Evolutionary conservation across 2,113 vertebrate genomes (phyloP).

Genomic region (Lynx canadensis): DNA sequence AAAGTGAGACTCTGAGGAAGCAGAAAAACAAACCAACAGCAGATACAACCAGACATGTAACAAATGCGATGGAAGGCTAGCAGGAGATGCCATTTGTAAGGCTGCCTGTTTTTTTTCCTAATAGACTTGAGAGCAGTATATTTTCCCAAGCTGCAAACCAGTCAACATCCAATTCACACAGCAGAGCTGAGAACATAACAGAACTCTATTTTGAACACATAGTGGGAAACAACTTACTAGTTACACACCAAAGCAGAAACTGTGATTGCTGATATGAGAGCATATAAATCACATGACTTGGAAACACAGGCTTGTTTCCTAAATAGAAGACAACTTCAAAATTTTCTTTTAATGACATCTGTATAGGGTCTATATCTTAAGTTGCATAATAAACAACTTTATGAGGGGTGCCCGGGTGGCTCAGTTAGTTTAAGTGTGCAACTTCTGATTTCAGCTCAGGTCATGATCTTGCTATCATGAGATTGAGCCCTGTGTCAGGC

Average conservation of each 20-base stretch:
- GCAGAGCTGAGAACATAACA: background rate
- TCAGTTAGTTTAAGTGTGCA: too few relatives aligned
- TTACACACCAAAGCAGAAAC: background rate
- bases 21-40: slow-evolving; percentile 54
- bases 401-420: too few relatives aligned
- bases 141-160: background rate
- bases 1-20: slow-evolving; percentile 28
- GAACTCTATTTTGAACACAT: background rate
- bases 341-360: slow-evolving; percentile 18
- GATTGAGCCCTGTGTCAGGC: too few relatives aligned
- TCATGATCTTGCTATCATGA: too few relatives aligned
- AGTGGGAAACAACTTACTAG: background rate
- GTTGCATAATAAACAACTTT: background rate
- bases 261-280: background rate
- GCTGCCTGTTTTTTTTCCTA: slow-evolving; percentile 30
- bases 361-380: background rate
- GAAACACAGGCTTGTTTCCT: background rate
- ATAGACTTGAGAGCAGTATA: slow-evolving; percentile 1
- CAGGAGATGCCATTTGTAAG: slow-evolving; percentile 47
- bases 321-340: slow-evolving; percentile 34
- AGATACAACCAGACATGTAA: slow-evolving; percentile 3
- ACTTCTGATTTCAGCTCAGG: too few relatives aligned
- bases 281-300: background rate
- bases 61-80: background rate
- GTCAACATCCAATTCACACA: slow-evolving; percentile 26